A percentile compares a stretch with the other conserved stretches of the same genome.
Evolutionary conservation across 2,113 vertebrate species (phyloP).

Genomic region (Psettodes erumei): DNA sequence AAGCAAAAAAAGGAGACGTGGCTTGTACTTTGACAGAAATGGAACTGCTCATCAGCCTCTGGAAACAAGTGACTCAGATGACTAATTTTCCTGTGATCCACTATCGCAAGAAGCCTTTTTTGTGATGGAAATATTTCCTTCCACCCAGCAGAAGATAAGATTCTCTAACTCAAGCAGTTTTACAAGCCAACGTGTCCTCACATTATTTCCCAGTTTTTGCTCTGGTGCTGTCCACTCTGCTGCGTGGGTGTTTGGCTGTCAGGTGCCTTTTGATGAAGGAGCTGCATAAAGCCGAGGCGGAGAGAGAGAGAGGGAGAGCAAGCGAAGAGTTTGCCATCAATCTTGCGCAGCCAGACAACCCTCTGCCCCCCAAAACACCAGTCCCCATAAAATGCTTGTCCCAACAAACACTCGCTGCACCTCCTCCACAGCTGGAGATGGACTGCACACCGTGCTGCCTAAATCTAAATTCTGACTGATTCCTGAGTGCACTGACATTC

Average conservation of each 20-base stretch:
- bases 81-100: conserved; percentile 42
- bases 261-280: conserved; percentile 64
- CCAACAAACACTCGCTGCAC: conserved; percentile 46
- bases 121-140: background rate
- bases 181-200: conserved; percentile 17
- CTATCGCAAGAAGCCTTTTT: conserved; percentile 7
- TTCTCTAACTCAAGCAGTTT: conserved; percentile 18
- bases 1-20: conserved; percentile 25
- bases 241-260: conserved; percentile 58
- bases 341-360: conserved; percentile 53
- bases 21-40: conserved; percentile 48
- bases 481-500: background rate
- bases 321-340: conserved; percentile 45
- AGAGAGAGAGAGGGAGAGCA: background rate
- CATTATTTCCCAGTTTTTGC: conserved; percentile 19
- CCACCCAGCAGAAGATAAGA: conserved; percentile 22
- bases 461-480: conserved; percentile 7
- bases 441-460: background rate
- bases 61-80: conserved; percentile 55
- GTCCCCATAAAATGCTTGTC: conserved; percentile 52
- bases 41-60: conserved; percentile 51
- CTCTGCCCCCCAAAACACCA: conserved; percentile 60
- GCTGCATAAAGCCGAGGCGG: conserved; percentile 48
- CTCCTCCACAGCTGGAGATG: conserved; percentile 40
- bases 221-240: conserved; percentile 38